phyloP scores from a whole-genome alignment of 2,797 vertebrate genomes.

The Sebastes diploproa region DNA sequence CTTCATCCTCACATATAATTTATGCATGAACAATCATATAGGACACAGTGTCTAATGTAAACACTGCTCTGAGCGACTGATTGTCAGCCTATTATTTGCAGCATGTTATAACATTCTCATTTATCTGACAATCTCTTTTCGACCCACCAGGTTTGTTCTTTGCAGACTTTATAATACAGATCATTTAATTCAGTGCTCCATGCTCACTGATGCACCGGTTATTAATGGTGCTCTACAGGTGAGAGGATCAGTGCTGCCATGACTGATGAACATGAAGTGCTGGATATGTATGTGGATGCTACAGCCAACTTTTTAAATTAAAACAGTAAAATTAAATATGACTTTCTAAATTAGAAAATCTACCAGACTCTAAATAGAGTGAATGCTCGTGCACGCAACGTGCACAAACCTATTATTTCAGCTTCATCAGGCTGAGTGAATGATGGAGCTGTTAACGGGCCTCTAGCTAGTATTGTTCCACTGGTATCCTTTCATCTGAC shows the following conservation, averaged over 20 bases:
- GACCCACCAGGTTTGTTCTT: background rate
- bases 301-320: background rate
- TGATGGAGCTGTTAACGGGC: background rate
- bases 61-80: background rate
- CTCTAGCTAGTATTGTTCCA: background rate
- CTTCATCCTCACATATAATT: background rate
- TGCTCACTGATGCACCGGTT: background rate
- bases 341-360: background rate
- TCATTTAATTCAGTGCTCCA: background rate
- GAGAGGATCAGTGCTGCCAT: background rate
- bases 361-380: background rate
- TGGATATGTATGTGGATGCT: background rate
- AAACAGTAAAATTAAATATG: background rate
- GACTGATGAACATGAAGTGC: background rate
- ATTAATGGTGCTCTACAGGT: background rate
- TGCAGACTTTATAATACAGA: background rate
- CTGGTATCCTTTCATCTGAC: constrained; percentile 15
- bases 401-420: background rate
- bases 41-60: background rate
- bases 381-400: background rate
- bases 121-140: background rate
- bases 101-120: background rate
- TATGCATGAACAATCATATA: background rate
- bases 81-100: background rate
- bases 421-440: background rate